Evolutionary conservation across 1,140 invertebrate species (phyloP).

Genomic region (Drosophila insularis): DNA sequence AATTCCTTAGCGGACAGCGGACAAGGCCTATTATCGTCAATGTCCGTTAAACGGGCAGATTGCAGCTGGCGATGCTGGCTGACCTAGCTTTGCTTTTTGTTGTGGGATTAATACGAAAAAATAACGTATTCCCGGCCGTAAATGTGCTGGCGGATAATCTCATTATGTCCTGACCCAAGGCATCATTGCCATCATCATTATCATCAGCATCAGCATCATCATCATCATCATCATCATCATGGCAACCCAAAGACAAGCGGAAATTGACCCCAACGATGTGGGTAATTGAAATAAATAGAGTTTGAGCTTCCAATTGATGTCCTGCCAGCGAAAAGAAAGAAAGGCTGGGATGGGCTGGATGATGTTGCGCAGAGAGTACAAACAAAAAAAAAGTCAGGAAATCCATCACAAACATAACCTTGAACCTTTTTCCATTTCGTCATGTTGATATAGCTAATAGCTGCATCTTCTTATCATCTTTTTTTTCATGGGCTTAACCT

Average conservation of each 20-base stretch:
- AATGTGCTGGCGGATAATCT: constrained; percentile 14
- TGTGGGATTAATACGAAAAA: constrained; percentile 15
- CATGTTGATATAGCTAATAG: constrained; percentile 7
- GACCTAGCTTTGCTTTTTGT: constrained; percentile 4
- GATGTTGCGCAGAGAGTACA: neutral
- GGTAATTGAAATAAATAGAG: constrained; percentile 27
- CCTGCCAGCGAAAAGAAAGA: neutral
- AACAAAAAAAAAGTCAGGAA: neutral
- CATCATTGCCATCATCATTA: constrained; percentile 6
- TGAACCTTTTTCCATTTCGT: constrained; percentile 6
- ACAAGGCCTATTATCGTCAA: constrained; percentile 19
- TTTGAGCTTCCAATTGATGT: constrained; percentile 20
- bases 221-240: neutral
- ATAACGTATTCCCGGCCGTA: constrained; percentile 12
- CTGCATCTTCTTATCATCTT: too few species aligned
- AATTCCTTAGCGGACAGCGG: constrained; percentile 13
- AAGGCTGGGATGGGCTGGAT: neutral
- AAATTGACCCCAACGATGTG: constrained; percentile 20
- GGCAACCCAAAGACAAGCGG: constrained; percentile 13
- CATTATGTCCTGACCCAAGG: constrained; percentile 19
- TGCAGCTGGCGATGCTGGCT: constrained; percentile 4
- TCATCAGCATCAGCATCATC: neutral
- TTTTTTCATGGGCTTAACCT: neutral
- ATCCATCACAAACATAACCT: constrained; percentile 18
- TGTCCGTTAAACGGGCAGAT: constrained; percentile 19